These are phyloP conservation scores for Anolis carolinensis DNA, from an alignment of 2,113 vertebrate species.

Conservation along the genomic window DNA sequence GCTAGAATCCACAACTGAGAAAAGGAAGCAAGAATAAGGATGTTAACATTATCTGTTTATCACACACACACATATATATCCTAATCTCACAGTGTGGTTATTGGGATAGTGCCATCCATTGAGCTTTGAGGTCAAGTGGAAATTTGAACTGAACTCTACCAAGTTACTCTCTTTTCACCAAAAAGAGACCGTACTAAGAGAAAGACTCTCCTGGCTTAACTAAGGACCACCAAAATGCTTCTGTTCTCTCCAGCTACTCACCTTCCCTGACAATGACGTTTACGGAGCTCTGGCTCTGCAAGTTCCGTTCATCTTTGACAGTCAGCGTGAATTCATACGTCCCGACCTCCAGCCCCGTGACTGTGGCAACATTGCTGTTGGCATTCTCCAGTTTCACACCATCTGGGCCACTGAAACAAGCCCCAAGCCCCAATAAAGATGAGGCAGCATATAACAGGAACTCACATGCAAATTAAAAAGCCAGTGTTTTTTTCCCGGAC, in stretches of 20 bases:
- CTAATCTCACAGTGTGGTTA: neutral
- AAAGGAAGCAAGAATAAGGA: no score
- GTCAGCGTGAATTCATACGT: constrained; percentile 90
- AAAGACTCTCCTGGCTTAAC: neutral
- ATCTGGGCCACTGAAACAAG: constrained; percentile 84
- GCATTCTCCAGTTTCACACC: constrained; percentile 91
- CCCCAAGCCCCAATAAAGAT: constrained; percentile 10
- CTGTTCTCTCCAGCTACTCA: constrained; percentile 45
- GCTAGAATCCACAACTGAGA: no score
- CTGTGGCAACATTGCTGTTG: constrained; percentile 86
- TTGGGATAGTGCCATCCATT: no score
- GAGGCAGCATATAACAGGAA: neutral
- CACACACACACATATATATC: neutral
- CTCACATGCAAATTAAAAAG: neutral
- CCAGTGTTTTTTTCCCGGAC: neutral
- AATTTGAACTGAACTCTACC: neutral
- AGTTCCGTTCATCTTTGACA: constrained; percentile 89
- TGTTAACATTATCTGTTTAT: no score
- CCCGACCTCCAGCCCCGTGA: constrained; percentile 91
- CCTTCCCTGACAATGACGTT: constrained; percentile 94
- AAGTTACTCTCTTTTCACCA: neutral
- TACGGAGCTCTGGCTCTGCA: constrained; percentile 87
- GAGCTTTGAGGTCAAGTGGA: neutral
- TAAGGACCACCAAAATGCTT: neutral
- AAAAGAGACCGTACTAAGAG: no score